These are phyloP conservation scores for Proctacanthus coquilletti DNA, from an alignment of 1,140 invertebrate genomes.

Conservation along the genomic window DNA sequence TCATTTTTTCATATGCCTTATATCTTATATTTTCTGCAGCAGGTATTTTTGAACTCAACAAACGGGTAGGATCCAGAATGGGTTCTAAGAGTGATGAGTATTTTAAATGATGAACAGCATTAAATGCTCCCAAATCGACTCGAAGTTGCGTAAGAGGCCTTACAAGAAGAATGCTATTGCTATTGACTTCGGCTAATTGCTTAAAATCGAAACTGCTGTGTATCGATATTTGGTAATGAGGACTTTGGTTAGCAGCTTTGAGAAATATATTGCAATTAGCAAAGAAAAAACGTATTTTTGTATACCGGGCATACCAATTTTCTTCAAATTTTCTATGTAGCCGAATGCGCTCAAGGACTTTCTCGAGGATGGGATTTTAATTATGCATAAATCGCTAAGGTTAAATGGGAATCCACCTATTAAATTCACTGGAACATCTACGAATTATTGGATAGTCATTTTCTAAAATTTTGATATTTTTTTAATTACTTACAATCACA, in stretches of 20 bases:
- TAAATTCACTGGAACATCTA: too few species aligned
- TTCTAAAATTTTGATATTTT: slow-evolving; percentile 2
- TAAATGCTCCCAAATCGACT: slow-evolving; percentile 28
- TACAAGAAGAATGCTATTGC: slow-evolving; percentile 10
- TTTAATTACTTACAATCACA: not conserved
- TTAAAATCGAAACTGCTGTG: not conserved
- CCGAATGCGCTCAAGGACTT: too few species aligned
- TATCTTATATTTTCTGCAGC: slow-evolving; percentile 17
- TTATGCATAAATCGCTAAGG: too few species aligned
- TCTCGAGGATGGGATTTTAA: too few species aligned
- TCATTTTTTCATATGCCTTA: slow-evolving; percentile 28
- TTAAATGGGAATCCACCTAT: too few species aligned
- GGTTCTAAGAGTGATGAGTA: slow-evolving; percentile 24
- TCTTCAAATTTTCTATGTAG: too few species aligned
- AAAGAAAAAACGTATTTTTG: not conserved
- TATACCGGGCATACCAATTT: not conserved
- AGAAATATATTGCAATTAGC: not conserved
- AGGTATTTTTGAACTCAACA: too few species aligned
- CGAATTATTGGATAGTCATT: too few species aligned
- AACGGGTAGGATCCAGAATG: slow-evolving; percentile 21
- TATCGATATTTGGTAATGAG: not conserved
- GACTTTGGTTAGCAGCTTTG: not conserved
- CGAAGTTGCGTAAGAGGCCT: slow-evolving; percentile 14
- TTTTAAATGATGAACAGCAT: slow-evolving; percentile 31
- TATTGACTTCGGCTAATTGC: slow-evolving; percentile 5